Base-by-base conservation (phyloP, 2,113 vertebrate genomes). In the Dissostichus mawsoni region DNA sequence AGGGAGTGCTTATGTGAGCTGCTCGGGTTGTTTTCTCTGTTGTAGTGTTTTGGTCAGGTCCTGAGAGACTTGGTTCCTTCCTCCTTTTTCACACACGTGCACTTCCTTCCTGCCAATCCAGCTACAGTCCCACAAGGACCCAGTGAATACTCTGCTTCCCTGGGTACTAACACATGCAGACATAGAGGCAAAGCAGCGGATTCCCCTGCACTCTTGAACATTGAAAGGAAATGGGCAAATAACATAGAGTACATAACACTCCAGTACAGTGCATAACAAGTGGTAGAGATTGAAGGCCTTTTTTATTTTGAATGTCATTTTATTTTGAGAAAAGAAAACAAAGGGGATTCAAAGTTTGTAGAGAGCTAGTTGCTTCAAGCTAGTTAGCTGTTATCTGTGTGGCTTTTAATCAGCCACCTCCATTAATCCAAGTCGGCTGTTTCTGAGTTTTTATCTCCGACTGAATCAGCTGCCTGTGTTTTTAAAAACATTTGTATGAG, bases 31-130 rank as follows among this genome's bases (percentile, higher is more conserved):
- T 93, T 91, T 91, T 91, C 74, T 85, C 61, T 84, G 72, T 78
- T 76, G 80, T 89, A 56, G 83, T 87, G 78, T 90, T 93, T 78
- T 44, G 25, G 55, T 85, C 82, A 66, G 79, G 82, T 67, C 92
- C 90, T 68, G 47, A 50, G 93, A 91, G 91, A 87, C 55, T 84
- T 74, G 50, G 76, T 75, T 94, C 92, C 93, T 93, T 91, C 84
- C 90, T 83, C 61, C 72, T 72, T 83, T 69, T 90, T 82, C 85
- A 90, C 87, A 92, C 94, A 92, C 88, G 84, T 89, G 86, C 84
- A 83, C 87, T 95, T 95, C 94, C 94, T 95, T 94, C 94, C 93
- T 94, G 81, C 73, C 18, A 83, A 61, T 81, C 85, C 68, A 64
- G 70, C 63, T 67, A 12, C 56, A 71, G 74, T 82, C 90, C 78